These are phyloP conservation scores for Hemicentrotus pulcherrimus DNA, from an alignment of 35 echinoderm and acorn worm species.

Conservation along the genomic window DNA sequence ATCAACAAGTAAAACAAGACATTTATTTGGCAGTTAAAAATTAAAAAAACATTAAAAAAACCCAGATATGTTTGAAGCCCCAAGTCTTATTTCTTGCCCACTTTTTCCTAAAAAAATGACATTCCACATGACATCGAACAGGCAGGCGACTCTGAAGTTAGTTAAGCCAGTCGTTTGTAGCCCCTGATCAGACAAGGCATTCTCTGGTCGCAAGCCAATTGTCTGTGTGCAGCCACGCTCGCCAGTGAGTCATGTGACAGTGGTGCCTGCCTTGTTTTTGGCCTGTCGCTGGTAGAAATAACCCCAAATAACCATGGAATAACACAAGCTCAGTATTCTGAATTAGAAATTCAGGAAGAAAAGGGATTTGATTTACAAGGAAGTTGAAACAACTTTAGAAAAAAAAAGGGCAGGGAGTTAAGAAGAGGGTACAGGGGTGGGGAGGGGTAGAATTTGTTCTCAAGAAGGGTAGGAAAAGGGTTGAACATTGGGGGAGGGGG, in stretches of 20 bases:
- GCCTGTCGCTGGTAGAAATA: slow-evolving; percentile 25
- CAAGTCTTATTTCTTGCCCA: neutral
- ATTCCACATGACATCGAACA: neutral
- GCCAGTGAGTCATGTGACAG: slow-evolving; percentile 17
- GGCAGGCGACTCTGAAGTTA: neutral
- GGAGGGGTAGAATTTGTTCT: no score
- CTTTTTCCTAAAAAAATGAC: neutral
- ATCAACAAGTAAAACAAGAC: no score
- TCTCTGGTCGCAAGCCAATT: neutral
- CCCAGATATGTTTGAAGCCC: no score
- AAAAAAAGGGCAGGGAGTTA: neutral
- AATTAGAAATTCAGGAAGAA: neutral
- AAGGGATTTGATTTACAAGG: neutral
- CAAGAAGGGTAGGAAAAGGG: no score
- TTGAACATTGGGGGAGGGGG: no score
- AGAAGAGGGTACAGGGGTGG: neutral
- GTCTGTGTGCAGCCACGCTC: neutral
- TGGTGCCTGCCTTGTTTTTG: slow-evolving; percentile 16
- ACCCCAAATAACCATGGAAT: neutral
- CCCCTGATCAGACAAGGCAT: neutral
- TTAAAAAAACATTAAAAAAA: no score
- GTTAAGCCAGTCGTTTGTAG: neutral
- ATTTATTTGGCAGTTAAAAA: no score
- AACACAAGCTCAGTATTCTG: neutral
- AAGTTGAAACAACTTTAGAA: neutral